phyloP scores from a whole-genome alignment of 2,888 invertebrate species.

The Yponomeuta cagnagella region DNA sequence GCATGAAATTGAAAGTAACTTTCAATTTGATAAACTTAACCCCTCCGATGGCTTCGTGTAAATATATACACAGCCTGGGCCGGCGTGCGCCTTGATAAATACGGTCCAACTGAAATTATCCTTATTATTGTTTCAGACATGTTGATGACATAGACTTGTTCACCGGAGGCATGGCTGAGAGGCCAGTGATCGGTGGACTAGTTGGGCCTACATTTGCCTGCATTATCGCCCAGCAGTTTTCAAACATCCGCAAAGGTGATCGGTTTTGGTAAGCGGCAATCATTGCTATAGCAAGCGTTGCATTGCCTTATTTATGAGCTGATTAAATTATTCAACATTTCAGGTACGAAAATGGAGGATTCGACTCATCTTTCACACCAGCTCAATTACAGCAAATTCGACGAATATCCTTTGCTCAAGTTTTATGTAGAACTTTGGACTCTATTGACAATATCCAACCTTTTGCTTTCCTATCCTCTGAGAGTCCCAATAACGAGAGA shows the following conservation, averaged over 20 bases:
- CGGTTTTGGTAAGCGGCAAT: slow-evolving; percentile 78
- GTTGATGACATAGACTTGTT: slow-evolving; percentile 91
- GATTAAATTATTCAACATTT: slow-evolving; percentile 16
- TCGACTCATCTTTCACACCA: slow-evolving; percentile 84
- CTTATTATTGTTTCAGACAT: slow-evolving; percentile 50
- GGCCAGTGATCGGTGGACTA: slow-evolving; percentile 85
- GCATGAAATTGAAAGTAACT: no score
- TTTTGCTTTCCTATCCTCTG: slow-evolving; percentile 79
- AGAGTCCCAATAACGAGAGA: slow-evolving; percentile 76
- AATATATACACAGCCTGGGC: no score
- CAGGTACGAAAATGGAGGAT: slow-evolving; percentile 85
- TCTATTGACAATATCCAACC: slow-evolving; percentile 81
- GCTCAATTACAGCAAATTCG: slow-evolving; percentile 85
- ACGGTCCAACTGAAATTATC: neutral
- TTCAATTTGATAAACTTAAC: no score
- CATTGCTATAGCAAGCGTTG: neutral
- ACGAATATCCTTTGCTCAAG: slow-evolving; percentile 81
- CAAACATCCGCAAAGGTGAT: slow-evolving; percentile 85
- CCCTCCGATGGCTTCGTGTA: no score
- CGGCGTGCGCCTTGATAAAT: no score
- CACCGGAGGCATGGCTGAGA: slow-evolving; percentile 88
- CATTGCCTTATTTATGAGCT: neutral
- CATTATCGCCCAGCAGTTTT: slow-evolving; percentile 90
- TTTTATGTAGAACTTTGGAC: slow-evolving; percentile 81
- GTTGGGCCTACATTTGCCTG: slow-evolving; percentile 93